These are phyloP conservation scores for Syngnathus scovelli DNA, from an alignment of 2,113 vertebrate genomes.

Conservation along the genomic window DNA sequence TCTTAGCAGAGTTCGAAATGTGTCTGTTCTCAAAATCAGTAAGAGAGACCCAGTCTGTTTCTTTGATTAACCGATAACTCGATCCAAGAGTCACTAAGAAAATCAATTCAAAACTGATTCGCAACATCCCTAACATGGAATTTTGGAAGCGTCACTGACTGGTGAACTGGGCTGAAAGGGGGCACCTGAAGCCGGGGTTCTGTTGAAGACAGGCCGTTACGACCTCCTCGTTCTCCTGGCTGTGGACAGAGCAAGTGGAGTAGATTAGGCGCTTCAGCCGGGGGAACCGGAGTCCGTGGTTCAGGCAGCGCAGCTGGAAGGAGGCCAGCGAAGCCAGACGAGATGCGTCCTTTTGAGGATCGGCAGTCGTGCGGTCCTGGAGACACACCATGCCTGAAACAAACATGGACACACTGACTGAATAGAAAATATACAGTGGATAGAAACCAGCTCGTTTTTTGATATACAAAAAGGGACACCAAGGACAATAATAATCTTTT, in stretches of 20 bases:
- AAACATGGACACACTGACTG: background rate
- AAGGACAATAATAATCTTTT: too few species aligned
- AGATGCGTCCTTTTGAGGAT: conserved; percentile 18
- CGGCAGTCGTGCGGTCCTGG: conserved; percentile 35
- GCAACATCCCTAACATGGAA: background rate
- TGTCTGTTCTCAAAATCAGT: too few species aligned
- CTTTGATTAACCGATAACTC: too few species aligned
- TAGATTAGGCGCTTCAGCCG: conserved; percentile 79
- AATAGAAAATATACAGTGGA: too few species aligned
- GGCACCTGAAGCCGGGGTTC: conserved; percentile 74
- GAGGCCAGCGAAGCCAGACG: conserved; percentile 77
- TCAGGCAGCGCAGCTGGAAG: conserved; percentile 81
- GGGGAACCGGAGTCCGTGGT: conserved; percentile 81
- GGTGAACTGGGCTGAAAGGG: background rate
- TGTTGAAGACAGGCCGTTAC: conserved; percentile 73
- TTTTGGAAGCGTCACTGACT: background rate
- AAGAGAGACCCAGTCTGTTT: too few species aligned
- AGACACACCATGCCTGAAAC: conserved; percentile 80
- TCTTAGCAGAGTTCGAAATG: too few species aligned
- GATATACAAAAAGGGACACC: too few species aligned
- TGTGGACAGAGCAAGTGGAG: conserved; percentile 89
- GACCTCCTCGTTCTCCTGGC: conserved; percentile 89
- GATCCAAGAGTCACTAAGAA: too few species aligned
- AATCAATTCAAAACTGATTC: too few species aligned
- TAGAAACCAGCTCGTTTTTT: too few species aligned